Evolutionary conservation across 2,113 vertebrate species (phyloP), one percentile per base, ranked within the genome.

Genomic region (Sinocyclocheilus rhinocerous): DNA sequence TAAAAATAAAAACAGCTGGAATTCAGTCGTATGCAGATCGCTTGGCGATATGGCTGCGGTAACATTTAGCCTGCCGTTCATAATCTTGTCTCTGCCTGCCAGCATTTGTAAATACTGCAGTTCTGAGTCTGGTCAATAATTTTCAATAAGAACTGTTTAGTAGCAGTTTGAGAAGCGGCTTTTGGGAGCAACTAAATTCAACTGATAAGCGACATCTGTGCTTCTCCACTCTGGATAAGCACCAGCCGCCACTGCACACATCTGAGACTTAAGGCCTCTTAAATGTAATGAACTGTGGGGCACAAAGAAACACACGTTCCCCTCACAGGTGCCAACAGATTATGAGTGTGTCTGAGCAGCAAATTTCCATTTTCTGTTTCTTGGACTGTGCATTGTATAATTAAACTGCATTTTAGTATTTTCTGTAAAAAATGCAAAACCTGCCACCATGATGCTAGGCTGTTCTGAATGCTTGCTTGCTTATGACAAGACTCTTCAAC

Each of bases 211-310:
- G 22, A 80, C 77, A 80, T 61, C 77, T 80, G 77, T 61, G 52
- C 22, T 59, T 80, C 33, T 77, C 48, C 76, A 42, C 29, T 59
- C 57, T 59, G 77, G 52, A 80, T 59, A 80, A 42, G 22, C 55
- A 80, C 77, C 55, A 80, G 77, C 57, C 33, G 20, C 36, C 77
- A 61, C 55, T 80, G 77, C 77, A 80, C 29, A 61, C 55, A 61
- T 36, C 77, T 78, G 50, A 77, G 76, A 55, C 76, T 55, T 77
- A 55, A 55, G 76, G 76, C 76, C 16, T 50, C 76, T 61, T 80
- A 80, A 80, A 80, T 61, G 26, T 77, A 77, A 77, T 77, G 76
- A 77, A 77, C 76, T 50, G 76, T 29, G 76, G 50, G 76, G 76
- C 76, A 77, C 76, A 61, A 59, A 80, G 77, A 80, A 80, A 42